phyloP scores from a whole-genome alignment of 2,888 invertebrate genomes.

The Auanema freiburgensis region DNA sequence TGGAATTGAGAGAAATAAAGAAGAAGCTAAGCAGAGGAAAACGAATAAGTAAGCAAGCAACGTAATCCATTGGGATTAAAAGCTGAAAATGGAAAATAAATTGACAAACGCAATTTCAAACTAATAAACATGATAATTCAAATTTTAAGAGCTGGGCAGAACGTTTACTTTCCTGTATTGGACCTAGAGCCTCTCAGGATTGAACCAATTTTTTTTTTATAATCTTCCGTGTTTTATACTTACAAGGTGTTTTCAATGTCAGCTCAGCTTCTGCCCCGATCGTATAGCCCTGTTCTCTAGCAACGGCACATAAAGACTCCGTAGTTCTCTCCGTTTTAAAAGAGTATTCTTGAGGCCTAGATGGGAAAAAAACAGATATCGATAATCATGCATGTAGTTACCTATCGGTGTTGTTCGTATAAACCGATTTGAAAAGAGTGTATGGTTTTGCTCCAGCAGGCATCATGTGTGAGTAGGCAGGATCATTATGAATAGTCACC shows the following conservation, averaged over 20 bases:
- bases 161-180: no score
- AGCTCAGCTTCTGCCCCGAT: conserved; percentile 67
- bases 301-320: conserved; percentile 59
- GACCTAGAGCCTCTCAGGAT: no score
- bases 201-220: no score
- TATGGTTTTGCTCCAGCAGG: conserved; percentile 62
- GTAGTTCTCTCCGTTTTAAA: conserved; percentile 64
- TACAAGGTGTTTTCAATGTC: conserved; percentile 67
- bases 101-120: no score
- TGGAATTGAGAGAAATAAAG: no score
- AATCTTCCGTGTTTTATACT: no score
- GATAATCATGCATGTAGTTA: background rate
- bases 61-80: no score
- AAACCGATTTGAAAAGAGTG: conserved; percentile 64
- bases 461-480: conserved; percentile 58
- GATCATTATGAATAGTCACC: conserved; percentile 57
- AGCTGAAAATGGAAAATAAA: no score
- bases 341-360: conserved; percentile 62
- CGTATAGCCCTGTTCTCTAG: conserved; percentile 63
- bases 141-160: no score
- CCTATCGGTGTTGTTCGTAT: conserved; percentile 63
- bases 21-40: no score
- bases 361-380: conserved; percentile 13
- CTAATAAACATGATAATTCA: no score
- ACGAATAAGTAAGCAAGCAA: no score